These are phyloP conservation scores for Contarinia nasturtii DNA, from an alignment of 1,140 invertebrate species.

Conservation along the genomic window DNA sequence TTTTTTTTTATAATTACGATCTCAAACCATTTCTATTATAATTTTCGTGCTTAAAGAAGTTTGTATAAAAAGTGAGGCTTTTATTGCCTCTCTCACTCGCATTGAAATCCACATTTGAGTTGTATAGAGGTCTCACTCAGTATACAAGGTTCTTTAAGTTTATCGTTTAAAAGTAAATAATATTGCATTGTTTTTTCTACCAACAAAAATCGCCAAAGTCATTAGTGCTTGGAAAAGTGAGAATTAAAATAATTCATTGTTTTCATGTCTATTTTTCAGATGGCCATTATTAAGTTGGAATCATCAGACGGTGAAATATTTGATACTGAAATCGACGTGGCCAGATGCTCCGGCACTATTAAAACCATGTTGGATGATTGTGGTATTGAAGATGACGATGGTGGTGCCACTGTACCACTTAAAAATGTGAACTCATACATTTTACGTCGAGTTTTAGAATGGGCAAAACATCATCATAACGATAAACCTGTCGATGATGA, in stretches of 20 bases:
- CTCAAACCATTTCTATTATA: too few relatives aligned
- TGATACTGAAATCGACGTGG: constrained; percentile 93
- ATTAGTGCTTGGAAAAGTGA: not conserved
- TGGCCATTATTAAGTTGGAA: constrained; percentile 83
- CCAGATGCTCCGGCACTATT: constrained; percentile 94
- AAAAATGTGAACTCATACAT: constrained; percentile 98
- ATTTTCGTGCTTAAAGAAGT: too few relatives aligned
- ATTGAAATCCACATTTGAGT: too few relatives aligned
- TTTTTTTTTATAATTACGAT: too few relatives aligned
- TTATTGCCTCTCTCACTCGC: too few relatives aligned
- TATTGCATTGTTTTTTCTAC: not conserved
- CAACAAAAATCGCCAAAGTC: not conserved
- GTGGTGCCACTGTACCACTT: constrained; percentile 87
- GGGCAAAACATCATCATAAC: constrained; percentile 89
- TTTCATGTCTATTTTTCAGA: constrained; percentile 30
- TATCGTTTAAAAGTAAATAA: not conserved
- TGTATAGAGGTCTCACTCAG: too few relatives aligned
- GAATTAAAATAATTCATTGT: not conserved
- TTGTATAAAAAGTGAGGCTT: too few relatives aligned
- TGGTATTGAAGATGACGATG: constrained; percentile 89
- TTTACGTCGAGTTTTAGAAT: constrained; percentile 88
- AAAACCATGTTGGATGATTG: constrained; percentile 98
- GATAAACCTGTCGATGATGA: constrained; percentile 91
- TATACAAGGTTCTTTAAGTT: not conserved
- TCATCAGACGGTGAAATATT: constrained; percentile 95